Evolutionary conservation across 30 jellyfish, hydroid and myxozoan genomes (phyloP).

Genomic region (Cassiopea xamachana): DNA sequence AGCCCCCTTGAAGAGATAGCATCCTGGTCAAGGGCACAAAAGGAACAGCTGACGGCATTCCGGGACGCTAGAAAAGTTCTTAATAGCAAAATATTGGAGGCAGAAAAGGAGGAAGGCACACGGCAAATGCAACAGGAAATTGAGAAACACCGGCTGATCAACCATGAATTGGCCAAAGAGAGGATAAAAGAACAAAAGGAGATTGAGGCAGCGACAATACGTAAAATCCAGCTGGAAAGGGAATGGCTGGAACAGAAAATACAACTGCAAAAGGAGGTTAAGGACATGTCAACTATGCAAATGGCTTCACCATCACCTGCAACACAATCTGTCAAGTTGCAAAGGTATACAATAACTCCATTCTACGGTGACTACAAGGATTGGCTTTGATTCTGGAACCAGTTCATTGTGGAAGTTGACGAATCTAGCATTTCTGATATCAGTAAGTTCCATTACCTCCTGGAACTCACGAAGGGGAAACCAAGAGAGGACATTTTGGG

Average conservation of each 20-base stretch:
- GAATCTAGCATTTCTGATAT: slow-evolving; percentile 50
- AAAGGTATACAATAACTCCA: slow-evolving; percentile 57
- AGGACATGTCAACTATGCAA: slow-evolving; percentile 23
- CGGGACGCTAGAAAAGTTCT: slow-evolving; percentile 33
- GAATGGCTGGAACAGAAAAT: slow-evolving; percentile 29
- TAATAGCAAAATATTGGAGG: slow-evolving; percentile 21
- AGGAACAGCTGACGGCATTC: slow-evolving; percentile 28
- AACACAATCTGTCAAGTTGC: slow-evolving; percentile 36
- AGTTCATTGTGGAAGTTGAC: slow-evolving; percentile 67
- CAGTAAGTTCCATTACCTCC: slow-evolving; percentile 63
- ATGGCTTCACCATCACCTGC: slow-evolving; percentile 34
- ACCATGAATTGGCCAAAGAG: slow-evolving; percentile 40
- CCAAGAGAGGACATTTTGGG: slow-evolving; percentile 76
- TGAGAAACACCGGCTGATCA: slow-evolving; percentile 43
- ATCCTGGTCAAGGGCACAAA: slow-evolving; percentile 66
- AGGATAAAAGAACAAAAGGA: slow-evolving; percentile 42
- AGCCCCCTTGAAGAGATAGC: slow-evolving; percentile 36
- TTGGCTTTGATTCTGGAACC: slow-evolving; percentile 69
- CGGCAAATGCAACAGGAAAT: slow-evolving; percentile 31
- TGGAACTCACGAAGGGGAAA: slow-evolving; percentile 54
- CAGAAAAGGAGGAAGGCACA: slow-evolving; percentile 25
- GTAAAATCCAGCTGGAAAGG: slow-evolving; percentile 23
- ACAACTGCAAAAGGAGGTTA: slow-evolving; percentile 11
- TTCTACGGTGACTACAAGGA: slow-evolving; percentile 65
- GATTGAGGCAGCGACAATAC: slow-evolving; percentile 34